Conservation (phyloP, 2,113 vertebrate species). For the Plestiodon gilberti region DNA sequence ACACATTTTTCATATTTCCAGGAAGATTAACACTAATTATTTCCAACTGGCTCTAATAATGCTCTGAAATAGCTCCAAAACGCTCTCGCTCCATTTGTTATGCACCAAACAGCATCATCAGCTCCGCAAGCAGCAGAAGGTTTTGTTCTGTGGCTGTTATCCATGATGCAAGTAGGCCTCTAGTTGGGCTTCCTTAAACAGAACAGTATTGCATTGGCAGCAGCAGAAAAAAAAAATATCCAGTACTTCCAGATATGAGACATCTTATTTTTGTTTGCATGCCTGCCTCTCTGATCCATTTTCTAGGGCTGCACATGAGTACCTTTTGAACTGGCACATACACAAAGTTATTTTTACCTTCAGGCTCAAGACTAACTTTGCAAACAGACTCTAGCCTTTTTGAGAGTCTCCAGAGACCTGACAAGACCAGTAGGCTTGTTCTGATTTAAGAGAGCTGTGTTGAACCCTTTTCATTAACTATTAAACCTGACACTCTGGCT, state of each 20-base stretch:
- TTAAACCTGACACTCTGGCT: neutral
- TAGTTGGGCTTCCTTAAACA: no score
- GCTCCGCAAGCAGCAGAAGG: neutral
- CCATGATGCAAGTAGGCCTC: neutral
- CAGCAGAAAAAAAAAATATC: neutral
- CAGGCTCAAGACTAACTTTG: neutral
- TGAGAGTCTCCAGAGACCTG: neutral
- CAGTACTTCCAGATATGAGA: neutral
- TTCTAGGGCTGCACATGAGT: neutral
- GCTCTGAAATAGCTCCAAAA: neutral
- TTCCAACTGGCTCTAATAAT: neutral
- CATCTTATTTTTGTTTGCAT: neutral
- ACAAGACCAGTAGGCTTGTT: neutral
- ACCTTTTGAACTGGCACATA: neutral
- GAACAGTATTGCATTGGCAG: neutral
- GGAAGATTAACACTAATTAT: conserved; percentile 7
- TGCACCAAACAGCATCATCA: neutral
- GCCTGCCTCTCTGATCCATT: neutral
- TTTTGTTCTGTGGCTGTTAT: neutral
- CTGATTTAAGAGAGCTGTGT: neutral
- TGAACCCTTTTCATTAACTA: neutral
- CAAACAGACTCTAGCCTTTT: neutral
- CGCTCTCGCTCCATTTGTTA: neutral
- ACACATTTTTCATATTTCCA: neutral
- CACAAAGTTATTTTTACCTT: fast-evolving